These are phyloP conservation scores for Cheilosia variabilis DNA, from an alignment of 2,888 invertebrate species.

Conservation along the genomic window DNA sequence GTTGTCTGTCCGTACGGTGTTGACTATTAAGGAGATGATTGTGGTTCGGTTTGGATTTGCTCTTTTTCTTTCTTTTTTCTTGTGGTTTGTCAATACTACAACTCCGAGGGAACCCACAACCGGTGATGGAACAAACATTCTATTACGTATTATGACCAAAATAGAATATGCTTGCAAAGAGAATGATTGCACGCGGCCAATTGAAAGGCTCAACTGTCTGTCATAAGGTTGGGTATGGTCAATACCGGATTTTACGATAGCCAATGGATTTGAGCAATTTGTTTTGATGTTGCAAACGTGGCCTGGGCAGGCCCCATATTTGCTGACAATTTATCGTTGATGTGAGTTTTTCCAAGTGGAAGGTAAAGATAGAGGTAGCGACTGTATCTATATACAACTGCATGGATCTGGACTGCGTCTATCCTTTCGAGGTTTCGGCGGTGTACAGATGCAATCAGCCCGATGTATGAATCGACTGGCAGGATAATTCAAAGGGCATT, in stretches of 20 bases:
- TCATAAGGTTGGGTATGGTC: slow-evolving; percentile 7
- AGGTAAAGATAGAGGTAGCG: too few species aligned
- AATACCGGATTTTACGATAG: slow-evolving; percentile 1
- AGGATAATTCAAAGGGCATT: too few species aligned
- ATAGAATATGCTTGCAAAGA: slow-evolving; percentile 36
- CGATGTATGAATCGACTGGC: too few species aligned
- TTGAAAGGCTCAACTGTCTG: not conserved
- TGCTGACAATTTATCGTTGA: not conserved
- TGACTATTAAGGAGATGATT: slow-evolving; percentile 56
- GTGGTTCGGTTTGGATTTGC: slow-evolving; percentile 39
- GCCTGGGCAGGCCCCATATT: not conserved
- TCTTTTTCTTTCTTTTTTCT: not conserved
- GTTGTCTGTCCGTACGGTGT: slow-evolving; percentile 21
- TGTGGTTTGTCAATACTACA: slow-evolving; percentile 30
- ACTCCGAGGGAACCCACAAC: not conserved
- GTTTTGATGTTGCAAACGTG: not conserved
- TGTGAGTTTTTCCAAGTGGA: too few species aligned
- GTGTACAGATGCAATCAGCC: too few species aligned
- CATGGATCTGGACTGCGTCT: too few species aligned
- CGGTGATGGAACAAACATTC: slow-evolving; percentile 39
- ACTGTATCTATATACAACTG: too few species aligned
- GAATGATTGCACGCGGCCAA: slow-evolving; percentile 36
- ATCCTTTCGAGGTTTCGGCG: too few species aligned
- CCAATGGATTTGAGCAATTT: slow-evolving; percentile 1
- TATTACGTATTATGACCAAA: slow-evolving; percentile 39